Conservation (phyloP, 2,797 vertebrate species). For the Falco rusticolus region DNA sequence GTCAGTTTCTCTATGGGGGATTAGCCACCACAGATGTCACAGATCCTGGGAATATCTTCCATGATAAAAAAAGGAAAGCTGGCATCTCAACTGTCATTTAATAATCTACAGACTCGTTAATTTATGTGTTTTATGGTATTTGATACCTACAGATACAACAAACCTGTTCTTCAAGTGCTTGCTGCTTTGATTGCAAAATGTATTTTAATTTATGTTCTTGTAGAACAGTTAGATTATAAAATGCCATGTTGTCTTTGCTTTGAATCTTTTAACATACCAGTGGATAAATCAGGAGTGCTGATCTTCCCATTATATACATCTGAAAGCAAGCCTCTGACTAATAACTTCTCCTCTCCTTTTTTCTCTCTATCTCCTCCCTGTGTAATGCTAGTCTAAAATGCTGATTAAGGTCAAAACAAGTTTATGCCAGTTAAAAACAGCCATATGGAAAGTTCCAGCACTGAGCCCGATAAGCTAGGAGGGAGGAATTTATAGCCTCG, state of each 20-base stretch:
- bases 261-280: not conserved
- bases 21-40: slow-evolving; percentile 79
- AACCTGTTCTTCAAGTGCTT: slow-evolving; percentile 42
- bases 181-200: slow-evolving; percentile 58
- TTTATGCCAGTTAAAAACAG: slow-evolving; percentile 68
- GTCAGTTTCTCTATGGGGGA: slow-evolving; percentile 78
- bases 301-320: not conserved
- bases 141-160: slow-evolving; percentile 60
- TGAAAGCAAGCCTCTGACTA: not conserved
- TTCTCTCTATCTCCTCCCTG: not conserved
- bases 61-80: slow-evolving; percentile 73
- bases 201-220: slow-evolving; percentile 44
- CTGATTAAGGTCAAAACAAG: slow-evolving; percentile 68
- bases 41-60: slow-evolving; percentile 79
- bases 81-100: slow-evolving; percentile 72
- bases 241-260: not conserved
- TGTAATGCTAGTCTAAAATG: slow-evolving; percentile 32
- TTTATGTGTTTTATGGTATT: slow-evolving; percentile 65
- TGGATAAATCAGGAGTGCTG: not conserved
- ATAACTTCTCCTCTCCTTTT: not conserved
- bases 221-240: slow-evolving; percentile 32
- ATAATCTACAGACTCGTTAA: slow-evolving; percentile 64
- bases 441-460: slow-evolving; percentile 65
- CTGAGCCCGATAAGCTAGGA: slow-evolving; percentile 53
- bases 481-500: slow-evolving; percentile 58